Conservation (phyloP, 1,140 invertebrate species). For the Lepidurus apus region DNA sequence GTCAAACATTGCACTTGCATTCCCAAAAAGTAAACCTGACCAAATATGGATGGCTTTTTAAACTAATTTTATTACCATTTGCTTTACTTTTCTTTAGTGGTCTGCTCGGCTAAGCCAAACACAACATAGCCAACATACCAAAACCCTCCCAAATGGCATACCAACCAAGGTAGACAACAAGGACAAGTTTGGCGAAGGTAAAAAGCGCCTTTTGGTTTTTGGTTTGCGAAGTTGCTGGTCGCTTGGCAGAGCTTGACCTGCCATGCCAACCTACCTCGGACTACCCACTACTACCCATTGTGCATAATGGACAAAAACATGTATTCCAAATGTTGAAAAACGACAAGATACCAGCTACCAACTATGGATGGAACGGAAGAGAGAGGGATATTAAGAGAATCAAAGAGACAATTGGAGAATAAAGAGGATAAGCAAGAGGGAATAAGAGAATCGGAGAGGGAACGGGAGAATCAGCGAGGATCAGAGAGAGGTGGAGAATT, state of each 20-base stretch:
- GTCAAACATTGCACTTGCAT: not conserved
- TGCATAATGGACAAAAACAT: no score
- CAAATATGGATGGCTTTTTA: not conserved
- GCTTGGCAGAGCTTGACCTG: no score
- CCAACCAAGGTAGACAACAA: constrained; percentile 18
- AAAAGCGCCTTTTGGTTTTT: no score
- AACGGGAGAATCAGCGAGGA: not conserved
- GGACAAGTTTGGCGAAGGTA: not conserved
- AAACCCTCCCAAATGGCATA: not conserved
- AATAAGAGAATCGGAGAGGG: not conserved
- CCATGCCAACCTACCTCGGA: no score
- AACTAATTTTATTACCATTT: not conserved
- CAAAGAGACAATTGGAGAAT: not conserved
- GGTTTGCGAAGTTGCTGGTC: no score
- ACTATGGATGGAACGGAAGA: not conserved
- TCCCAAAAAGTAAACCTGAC: not conserved
- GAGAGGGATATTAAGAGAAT: not conserved
- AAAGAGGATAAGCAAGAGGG: not conserved
- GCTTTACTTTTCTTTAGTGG: no score
- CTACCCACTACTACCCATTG: no score
- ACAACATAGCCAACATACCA: not conserved
- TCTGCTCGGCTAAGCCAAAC: no score
- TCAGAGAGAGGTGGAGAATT: not conserved
- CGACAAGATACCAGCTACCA: no score
- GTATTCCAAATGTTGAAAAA: no score